These are phyloP conservation scores for Drosophila athabasca DNA, from an alignment of 1,140 invertebrate genomes.

Conservation along the genomic window DNA sequence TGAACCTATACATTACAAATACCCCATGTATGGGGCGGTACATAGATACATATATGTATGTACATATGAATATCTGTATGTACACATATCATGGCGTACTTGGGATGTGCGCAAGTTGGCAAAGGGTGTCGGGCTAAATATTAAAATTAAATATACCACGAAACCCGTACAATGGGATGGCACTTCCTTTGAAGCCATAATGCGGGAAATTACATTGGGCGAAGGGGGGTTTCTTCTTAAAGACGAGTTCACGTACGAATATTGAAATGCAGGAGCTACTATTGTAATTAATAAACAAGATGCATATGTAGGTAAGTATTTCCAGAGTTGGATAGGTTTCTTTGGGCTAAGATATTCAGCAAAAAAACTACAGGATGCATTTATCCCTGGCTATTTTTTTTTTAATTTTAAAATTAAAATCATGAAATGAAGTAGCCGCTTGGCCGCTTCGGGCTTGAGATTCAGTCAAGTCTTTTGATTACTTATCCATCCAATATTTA, in stretches of 20 bases:
- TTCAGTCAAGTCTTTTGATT: background rate
- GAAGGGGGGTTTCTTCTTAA: background rate
- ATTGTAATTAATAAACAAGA: too few species aligned
- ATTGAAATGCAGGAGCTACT: too few species aligned
- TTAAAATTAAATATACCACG: conserved; percentile 49
- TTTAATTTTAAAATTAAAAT: too few species aligned
- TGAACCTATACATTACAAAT: conserved; percentile 37
- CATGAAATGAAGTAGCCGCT: too few species aligned
- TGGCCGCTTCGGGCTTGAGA: too few species aligned
- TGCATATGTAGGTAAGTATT: too few species aligned
- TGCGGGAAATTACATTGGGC: conserved; percentile 11
- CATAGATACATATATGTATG: background rate
- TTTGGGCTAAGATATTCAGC: too few species aligned
- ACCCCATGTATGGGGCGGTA: conserved; percentile 11
- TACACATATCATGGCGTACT: conserved; percentile 43
- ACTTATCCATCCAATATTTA: conserved; percentile 16
- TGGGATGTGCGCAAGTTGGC: conserved; percentile 54
- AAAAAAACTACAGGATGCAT: too few species aligned
- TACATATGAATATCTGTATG: background rate
- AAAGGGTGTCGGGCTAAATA: conserved; percentile 49
- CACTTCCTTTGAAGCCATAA: conserved; percentile 37
- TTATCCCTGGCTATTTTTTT: too few species aligned
- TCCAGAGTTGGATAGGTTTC: too few species aligned
- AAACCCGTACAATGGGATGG: conserved; percentile 39
- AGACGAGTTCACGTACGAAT: too few species aligned